phyloP scores from a whole-genome alignment of 2,888 invertebrate species.

The Enchytraeus crypticus region DNA sequence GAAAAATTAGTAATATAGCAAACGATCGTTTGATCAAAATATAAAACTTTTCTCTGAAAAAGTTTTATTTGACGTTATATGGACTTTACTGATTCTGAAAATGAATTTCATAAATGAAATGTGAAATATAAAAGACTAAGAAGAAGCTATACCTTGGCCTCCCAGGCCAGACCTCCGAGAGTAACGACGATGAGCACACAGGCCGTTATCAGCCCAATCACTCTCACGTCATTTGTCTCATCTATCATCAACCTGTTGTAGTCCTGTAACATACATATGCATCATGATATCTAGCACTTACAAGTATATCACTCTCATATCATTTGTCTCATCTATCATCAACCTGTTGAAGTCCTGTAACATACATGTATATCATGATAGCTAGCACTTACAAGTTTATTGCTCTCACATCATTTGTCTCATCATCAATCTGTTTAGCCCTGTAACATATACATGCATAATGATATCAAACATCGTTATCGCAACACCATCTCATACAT shows the following conservation, averaged over 20 bases:
- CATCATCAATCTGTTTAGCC: slow-evolving; percentile 62
- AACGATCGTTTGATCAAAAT: too few relatives aligned
- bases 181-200: slow-evolving; percentile 75
- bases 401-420: slow-evolving; percentile 70
- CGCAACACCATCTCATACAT: too few relatives aligned
- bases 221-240: slow-evolving; percentile 68
- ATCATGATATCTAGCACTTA: not conserved
- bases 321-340: slow-evolving; percentile 70
- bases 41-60: too few relatives aligned
- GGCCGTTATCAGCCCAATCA: slow-evolving; percentile 64
- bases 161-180: slow-evolving; percentile 93
- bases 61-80: too few relatives aligned
- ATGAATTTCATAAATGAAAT: too few relatives aligned
- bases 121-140: too few relatives aligned
- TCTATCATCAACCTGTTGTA: slow-evolving; percentile 65
- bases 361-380: too few relatives aligned
- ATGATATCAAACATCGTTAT: not conserved
- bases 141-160: slow-evolving; percentile 86
- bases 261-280: slow-evolving; percentile 45
- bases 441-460: too few relatives aligned
- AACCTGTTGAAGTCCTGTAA: slow-evolving; percentile 54
- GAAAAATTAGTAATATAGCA: too few relatives aligned
- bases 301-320: slow-evolving; percentile 65
- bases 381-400: slow-evolving; percentile 48
- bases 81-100: too few relatives aligned